Base-by-base conservation (phyloP, 2,797 vertebrate genomes). In the Lagodon rhomboides region DNA sequence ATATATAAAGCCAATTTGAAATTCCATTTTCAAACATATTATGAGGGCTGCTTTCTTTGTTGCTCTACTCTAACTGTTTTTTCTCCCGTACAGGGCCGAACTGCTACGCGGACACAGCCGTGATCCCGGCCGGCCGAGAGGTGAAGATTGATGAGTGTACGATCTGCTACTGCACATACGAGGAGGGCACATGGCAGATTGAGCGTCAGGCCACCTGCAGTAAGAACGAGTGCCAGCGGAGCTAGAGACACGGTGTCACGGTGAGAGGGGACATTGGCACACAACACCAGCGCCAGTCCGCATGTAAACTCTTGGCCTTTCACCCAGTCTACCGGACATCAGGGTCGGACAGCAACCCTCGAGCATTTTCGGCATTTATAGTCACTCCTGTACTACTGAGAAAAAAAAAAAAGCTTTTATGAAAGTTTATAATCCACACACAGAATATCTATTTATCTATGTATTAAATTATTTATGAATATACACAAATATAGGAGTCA, bases 91-190 rank as follows among this genome's bases (percentile, higher is more conserved):
- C 90, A 99, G 98, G 98, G 68, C 98, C 98, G 0, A 99, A 99
- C 92, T 99, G 98, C 94, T 99, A 98, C 80, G 98, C 97, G 7
- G 98, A 99, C 92, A 98, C 97, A 0, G 91, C 94, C 1, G 97
- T 99, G 76, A 99, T 99, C 84, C 98, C 98, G 49, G 98, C 98
- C 0, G 98, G 98, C 69, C 95, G 98, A 68, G 98, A 99, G 87
- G 97, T 99, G 92, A 97, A 98, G 93, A 98, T 98, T 0, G 97
- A 99, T 25, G 98, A 98, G 60, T 99, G 98, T 77, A 99, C 98
- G 83, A 97, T 99, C 93, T 99, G 98, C 89, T 98, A 99, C 95
- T 99, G 98, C 89, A 99, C 98, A 22, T 99, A 99, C 0, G 98
- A 99, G 92, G 98, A 99, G 83, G 98, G 97, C 78, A 99, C 98